Conservation (phyloP, 2,113 vertebrate species). For the Elephantulus edwardii region DNA sequence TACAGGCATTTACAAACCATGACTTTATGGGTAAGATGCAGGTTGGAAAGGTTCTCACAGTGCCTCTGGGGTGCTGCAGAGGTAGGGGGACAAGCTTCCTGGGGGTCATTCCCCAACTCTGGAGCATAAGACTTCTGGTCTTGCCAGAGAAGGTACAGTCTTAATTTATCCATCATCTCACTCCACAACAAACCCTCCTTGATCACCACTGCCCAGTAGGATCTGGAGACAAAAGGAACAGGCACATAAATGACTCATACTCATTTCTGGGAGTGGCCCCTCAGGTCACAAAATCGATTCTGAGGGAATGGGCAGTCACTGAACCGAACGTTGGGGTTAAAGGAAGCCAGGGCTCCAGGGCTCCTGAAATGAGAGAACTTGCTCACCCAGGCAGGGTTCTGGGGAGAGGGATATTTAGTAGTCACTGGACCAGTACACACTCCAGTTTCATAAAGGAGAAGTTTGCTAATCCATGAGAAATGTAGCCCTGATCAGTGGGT, state of each 20-base stretch:
- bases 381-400: not conserved
- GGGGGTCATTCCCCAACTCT: not conserved
- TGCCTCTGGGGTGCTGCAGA: not conserved
- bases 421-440: not conserved
- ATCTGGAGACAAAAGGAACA: not conserved
- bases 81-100: not conserved
- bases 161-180: not conserved
- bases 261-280: not conserved
- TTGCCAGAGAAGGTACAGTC: not conserved
- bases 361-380: not conserved
- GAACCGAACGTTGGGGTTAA: not conserved
- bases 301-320: not conserved
- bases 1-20: not conserved
- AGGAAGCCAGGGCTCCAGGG: not conserved
- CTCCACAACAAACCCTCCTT: not conserved
- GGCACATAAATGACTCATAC: not conserved
- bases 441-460: not conserved
- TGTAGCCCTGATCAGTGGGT: not conserved
- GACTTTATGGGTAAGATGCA: not conserved
- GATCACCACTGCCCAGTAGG: not conserved
- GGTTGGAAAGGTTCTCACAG: not conserved
- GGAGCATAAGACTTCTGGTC: not conserved
- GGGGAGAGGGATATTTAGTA: not conserved
- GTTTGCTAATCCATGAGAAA: conserved; percentile 4
- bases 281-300: not conserved